Evolutionary conservation across 92 coral and sea anemone species (phyloP), one percentile per base, ranked within the genome.

Genomic region (Ricordea florida): DNA sequence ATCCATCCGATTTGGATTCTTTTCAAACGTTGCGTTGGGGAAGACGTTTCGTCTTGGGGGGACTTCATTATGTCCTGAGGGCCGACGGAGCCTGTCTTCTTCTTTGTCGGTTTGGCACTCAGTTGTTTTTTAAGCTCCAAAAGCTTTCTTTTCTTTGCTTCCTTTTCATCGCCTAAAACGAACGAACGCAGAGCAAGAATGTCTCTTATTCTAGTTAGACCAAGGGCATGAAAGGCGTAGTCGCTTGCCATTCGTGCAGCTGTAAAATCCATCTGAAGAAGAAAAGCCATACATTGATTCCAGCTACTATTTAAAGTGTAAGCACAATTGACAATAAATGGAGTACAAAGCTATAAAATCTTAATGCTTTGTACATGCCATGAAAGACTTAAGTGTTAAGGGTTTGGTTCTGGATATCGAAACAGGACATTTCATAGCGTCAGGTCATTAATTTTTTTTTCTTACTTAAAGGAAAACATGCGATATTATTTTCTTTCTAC

Each of bases 151-250:
- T 50, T 50, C 15, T 21, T 50, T 34, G n/a, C 57, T 20, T 50
- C 13, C 31, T 22, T 50, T 50, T 50, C 57, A 20, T 22, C 31
- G 28, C 15, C 28, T 20, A 22, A 50, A 22, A 72, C 79, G 44
- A 72, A 72, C 16, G 69, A 57, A 24, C 48, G 27, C 69, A 72
- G 15, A 1, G 79, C 68, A 26, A 57, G 69, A 16, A 72, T 57
- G 46, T 72, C 60, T n/a, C 79, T 47, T 43, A 23, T 27, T 57
- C 51, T 10, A 25, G 45, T 38, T n/a, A 72, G 36, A 28, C 67
- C 67, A 57, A 72, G 79, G 22, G 55, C 43, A 42, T 72, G 48
- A 26, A 72, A 72, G 17, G 57, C 79, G 9, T 10, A 28, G 35
- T 57, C 59, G 45, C 42, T 72, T 30, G 79, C 79, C 31, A 20